Evolutionary conservation across 2,113 vertebrate genomes (phyloP).

Genomic region (Scopus umbretta): DNA sequence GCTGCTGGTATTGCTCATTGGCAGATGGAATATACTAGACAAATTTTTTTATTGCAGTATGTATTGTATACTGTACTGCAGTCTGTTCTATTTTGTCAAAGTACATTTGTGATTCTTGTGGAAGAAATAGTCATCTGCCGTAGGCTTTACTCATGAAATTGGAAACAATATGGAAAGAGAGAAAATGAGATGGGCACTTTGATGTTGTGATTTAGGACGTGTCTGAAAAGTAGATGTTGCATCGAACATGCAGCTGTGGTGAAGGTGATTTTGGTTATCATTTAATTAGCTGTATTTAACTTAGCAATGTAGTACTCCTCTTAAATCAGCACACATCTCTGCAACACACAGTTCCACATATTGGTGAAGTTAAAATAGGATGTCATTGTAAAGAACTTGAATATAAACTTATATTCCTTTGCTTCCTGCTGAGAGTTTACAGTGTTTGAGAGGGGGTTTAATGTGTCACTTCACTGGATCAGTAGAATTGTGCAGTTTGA

Average conservation of each 20-base stretch:
- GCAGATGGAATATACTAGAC: not conserved
- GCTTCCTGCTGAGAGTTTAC: not conserved
- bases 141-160: not conserved
- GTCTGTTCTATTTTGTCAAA: not conserved
- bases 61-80: not conserved
- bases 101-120: not conserved
- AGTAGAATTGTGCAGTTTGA: not conserved
- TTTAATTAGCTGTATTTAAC: not conserved
- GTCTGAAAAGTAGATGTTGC: not conserved
- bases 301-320: not conserved
- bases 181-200: not conserved
- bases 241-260: not conserved
- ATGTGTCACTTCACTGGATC: not conserved
- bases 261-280: not conserved
- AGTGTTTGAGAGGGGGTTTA: not conserved
- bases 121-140: not conserved
- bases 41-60: not conserved
- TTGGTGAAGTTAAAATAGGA: not conserved
- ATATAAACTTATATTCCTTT: not conserved
- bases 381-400: not conserved
- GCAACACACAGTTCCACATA: not conserved
- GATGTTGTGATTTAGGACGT: not conserved
- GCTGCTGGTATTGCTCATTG: not conserved
- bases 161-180: not conserved
- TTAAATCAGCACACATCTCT: not conserved